Evolutionary conservation across 2,797 vertebrate species (phyloP).

Genomic region (Mallotus villosus): DNA sequence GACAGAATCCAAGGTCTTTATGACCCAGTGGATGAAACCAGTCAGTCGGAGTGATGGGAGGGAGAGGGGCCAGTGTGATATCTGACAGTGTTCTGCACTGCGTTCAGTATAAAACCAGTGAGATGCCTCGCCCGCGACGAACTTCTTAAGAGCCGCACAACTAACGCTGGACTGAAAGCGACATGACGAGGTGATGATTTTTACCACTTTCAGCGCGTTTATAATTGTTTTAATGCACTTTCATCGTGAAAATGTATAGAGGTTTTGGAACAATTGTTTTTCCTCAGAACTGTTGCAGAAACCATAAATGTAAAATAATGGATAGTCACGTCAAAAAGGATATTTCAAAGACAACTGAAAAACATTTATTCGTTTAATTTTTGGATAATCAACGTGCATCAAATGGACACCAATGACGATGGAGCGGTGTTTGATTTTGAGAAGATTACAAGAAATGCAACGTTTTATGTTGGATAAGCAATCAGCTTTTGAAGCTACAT

Average conservation of each 20-base stretch:
- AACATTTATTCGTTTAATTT: constrained; percentile 16
- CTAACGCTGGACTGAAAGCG: constrained; percentile 12
- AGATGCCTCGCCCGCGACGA: constrained; percentile 44
- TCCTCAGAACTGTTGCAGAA: background rate
- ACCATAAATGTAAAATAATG: constrained; percentile 12
- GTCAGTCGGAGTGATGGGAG: background rate
- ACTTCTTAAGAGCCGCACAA: constrained; percentile 46
- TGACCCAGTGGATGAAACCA: constrained; percentile 42
- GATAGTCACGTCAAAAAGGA: constrained; percentile 47
- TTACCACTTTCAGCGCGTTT: background rate
- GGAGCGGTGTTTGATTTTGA: constrained; percentile 32
- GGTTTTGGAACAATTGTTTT: too few relatives aligned
- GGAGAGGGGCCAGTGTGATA: constrained; percentile 9
- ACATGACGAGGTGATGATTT: background rate
- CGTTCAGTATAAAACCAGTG: constrained; percentile 55
- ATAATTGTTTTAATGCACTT: background rate
- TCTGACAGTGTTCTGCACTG: constrained; percentile 15
- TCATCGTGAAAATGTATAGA: background rate
- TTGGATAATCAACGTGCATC: constrained; percentile 15
- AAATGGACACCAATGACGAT: constrained; percentile 28
- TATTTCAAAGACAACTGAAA: background rate
- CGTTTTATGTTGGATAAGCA: constrained; percentile 1
- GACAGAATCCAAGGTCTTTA: constrained; percentile 34
- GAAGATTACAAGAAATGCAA: constrained; percentile 12
- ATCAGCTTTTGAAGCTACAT: constrained; percentile 29